Evolutionary conservation across 2,113 vertebrate genomes (phyloP), one percentile per base, ranked within the genome.

Genomic region (Syrmaticus mikado): DNA sequence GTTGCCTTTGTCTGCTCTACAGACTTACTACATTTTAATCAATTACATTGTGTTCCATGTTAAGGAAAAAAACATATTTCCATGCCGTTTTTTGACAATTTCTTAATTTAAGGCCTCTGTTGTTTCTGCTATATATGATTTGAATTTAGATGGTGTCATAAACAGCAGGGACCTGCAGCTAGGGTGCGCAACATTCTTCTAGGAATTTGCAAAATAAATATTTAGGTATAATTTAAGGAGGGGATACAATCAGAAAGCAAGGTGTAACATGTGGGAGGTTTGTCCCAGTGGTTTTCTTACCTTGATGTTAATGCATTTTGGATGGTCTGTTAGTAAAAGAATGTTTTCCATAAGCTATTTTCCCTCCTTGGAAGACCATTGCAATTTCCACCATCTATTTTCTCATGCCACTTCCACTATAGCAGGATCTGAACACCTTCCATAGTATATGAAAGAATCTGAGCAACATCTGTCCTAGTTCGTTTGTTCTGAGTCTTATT

Each of bases 401-500:
- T 86, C 15, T 0, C 32, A 7, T 65, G 82, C 22, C 46, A 38
- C 41, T 74, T 88, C 52, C 46, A 78, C 52, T 80, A n/a, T 2
- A 10, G 55, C 50, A 83, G 79, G 70, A 70, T 73, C 45, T 68
- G 76, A 95, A 34, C 75, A 80, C 41, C 61, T 92, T 81, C 30
- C 45, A 60, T 2, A 52, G 43, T 4, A 30, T 62, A 61, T 11
- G 72, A 92, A 89, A 81, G 85, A 78, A 75, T 71, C 70, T 43
- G 72, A 90, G 32, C 55, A 96, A 75, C 85, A 93, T 90, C 90
- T 94, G 85, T 92, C 0, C 0, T 30, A 78, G 68, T 65, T 90
- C 46, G 76, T 85, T 93, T 96, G 65, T 89, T 94, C 90, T 95
- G 85, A 86, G 72, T 84, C 68, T 92, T 66, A 14, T 88, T 80